A percentile compares a stretch with the other conserved stretches of the same genome.
Evolutionary conservation across 2,888 invertebrate species (phyloP).

Genomic region (Synergus umbraculus): DNA sequence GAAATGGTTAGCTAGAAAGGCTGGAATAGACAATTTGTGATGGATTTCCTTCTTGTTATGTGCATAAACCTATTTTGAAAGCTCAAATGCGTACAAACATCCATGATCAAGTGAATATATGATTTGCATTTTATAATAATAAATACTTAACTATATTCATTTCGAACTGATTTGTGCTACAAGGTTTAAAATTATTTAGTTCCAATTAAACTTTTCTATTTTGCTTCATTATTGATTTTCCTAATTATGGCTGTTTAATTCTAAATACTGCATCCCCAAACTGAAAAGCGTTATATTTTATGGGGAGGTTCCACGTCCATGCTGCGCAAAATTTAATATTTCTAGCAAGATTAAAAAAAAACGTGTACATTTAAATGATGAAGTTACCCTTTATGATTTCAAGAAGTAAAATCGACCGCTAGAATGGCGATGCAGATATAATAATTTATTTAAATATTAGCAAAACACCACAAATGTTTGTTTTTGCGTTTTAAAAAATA

Average conservation of each 20-base stretch:
- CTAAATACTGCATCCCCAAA: not conserved
- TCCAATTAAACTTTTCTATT: too few relatives aligned
- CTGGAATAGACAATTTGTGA: constrained; percentile 28
- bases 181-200: too few relatives aligned
- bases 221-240: too few relatives aligned
- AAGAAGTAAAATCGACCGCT: not conserved
- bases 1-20: constrained; percentile 25
- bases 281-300: too few relatives aligned
- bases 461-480: not conserved
- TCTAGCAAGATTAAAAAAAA: not conserved
- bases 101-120: not conserved
- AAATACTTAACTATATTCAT: too few relatives aligned
- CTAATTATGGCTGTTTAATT: not conserved
- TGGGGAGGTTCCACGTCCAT: too few relatives aligned
- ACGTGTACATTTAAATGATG: not conserved
- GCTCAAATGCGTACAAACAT: not conserved
- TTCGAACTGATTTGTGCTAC: too few relatives aligned
- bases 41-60: constrained; percentile 6
- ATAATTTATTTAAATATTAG: not conserved
- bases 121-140: not conserved
- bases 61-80: not conserved
- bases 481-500: not conserved
- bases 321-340: too few relatives aligned
- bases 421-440: not conserved
- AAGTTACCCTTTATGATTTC: not conserved